These are phyloP conservation scores for Centroberyx gerrardi DNA, from an alignment of 2,797 vertebrate species.

Conservation along the genomic window DNA sequence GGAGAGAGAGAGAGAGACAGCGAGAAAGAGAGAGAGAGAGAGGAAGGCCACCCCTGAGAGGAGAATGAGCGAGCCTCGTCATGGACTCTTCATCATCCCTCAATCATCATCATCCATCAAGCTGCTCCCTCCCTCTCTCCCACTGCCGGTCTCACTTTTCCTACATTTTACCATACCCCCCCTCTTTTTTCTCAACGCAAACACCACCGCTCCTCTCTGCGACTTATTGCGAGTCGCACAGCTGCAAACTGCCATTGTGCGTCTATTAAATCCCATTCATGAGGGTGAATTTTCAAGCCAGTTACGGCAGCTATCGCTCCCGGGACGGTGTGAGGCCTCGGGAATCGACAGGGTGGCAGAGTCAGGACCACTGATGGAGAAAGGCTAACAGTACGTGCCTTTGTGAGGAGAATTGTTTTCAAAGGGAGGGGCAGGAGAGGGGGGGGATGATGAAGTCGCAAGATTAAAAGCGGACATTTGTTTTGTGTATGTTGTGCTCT, in stretches of 20 bases:
- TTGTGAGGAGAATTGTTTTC: constrained; percentile 73
- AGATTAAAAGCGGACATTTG: constrained; percentile 80
- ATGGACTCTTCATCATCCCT: constrained; percentile 55
- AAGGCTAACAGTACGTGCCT: constrained; percentile 76
- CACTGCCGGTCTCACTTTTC: constrained; percentile 6
- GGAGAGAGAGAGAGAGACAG: constrained; percentile 8
- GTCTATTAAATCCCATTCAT: background rate
- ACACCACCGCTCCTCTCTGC: background rate
- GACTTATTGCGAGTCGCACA: constrained; percentile 32
- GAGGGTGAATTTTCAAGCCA: background rate
- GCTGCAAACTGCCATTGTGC: background rate
- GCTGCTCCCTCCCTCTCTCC: background rate
- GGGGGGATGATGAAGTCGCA: constrained; percentile 52
- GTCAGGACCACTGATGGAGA: constrained; percentile 11
- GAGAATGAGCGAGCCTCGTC: constrained; percentile 32
- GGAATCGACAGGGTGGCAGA: constrained; percentile 10
- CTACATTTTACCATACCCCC: constrained; percentile 22
- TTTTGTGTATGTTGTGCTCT: constrained; percentile 75
- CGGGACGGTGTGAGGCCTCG: background rate
- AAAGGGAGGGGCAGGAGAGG: constrained; percentile 40
- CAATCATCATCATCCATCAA: constrained; percentile 59
- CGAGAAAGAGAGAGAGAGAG: constrained; percentile 12
- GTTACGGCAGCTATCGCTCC: background rate
- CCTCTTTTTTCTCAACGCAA: background rate
- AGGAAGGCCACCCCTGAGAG: constrained; percentile 64